Conservation (phyloP, 1,140 invertebrate species). For the Drosophila guanche region DNA sequence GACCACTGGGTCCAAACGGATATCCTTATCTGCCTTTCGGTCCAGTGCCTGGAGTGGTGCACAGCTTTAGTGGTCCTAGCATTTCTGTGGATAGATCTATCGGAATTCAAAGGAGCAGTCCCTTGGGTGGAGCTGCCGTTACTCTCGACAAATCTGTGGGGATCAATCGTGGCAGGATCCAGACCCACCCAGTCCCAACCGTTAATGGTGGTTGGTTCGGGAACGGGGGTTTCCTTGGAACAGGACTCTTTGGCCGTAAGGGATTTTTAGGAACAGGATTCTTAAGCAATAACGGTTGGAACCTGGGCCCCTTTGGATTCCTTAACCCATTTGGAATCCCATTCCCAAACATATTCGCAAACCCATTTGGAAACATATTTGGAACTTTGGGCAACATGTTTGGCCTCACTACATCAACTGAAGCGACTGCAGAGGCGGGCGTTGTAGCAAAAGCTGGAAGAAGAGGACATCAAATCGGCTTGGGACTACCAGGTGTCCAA, state of each 20-base stretch:
- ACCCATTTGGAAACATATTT: constrained; percentile 13
- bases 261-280: constrained; percentile 32
- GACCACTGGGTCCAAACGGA: not conserved
- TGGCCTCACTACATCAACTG: not conserved
- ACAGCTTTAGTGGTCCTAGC: no score
- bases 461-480: not conserved
- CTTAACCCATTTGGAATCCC: constrained; percentile 11
- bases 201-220: constrained; percentile 1
- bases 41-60: no score
- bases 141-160: no score
- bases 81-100: no score
- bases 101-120: no score
- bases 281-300: not conserved
- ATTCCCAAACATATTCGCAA: not conserved
- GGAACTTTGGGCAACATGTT: constrained; percentile 1
- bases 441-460: no score
- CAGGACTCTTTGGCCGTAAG: constrained; percentile 9
- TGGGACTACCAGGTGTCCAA: not conserved
- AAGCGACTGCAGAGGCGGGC: no score
- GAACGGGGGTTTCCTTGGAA: constrained; percentile 14
- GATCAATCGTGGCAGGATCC: no score
- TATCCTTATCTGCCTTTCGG: no score
- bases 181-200: no score
- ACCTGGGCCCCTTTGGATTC: constrained; percentile 16
- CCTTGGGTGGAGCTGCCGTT: no score